A percentile compares a stretch with the other conserved stretches of the same genome.
phyloP scores from a whole-genome alignment of 2,888 invertebrate species.

The Sceliomorpha sp. region DNA sequence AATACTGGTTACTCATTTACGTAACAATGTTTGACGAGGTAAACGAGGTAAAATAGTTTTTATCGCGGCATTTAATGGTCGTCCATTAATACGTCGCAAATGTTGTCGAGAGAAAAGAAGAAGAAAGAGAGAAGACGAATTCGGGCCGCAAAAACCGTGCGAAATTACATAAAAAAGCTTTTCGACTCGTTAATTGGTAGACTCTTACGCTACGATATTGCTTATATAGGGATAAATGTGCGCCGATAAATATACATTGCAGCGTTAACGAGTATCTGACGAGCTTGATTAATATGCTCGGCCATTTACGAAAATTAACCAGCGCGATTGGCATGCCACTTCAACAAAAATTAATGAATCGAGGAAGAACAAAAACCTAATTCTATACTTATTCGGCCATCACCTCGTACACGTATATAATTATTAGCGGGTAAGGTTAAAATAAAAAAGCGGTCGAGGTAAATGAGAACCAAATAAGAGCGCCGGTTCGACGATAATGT shows the following conservation, averaged over 20 bases:
- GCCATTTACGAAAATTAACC: conserved; percentile 4
- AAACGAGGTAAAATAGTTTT: background rate
- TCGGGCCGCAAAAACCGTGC: background rate
- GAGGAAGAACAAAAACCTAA: no score
- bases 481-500: no score
- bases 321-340: conserved; percentile 7
- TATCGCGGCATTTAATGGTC: conserved; percentile 7
- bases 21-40: no score
- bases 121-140: background rate
- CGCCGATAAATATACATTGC: conserved; percentile 8
- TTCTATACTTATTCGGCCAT: no score
- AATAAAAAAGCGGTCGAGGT: no score
- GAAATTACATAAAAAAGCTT: conserved; percentile 7
- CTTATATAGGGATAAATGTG: background rate
- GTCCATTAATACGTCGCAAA: conserved; percentile 9
- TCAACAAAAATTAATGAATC: background rate
- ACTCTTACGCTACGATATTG: background rate
- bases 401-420: no score
- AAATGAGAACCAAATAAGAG: no score
- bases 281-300: conserved; percentile 12
- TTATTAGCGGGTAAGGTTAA: no score
- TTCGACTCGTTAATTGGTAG: conserved; percentile 5
- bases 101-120: background rate
- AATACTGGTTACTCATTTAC: no score
- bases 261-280: conserved; percentile 2